phyloP scores from a whole-genome alignment of 2,797 vertebrate species.

The Pelodytes ibericus region DNA sequence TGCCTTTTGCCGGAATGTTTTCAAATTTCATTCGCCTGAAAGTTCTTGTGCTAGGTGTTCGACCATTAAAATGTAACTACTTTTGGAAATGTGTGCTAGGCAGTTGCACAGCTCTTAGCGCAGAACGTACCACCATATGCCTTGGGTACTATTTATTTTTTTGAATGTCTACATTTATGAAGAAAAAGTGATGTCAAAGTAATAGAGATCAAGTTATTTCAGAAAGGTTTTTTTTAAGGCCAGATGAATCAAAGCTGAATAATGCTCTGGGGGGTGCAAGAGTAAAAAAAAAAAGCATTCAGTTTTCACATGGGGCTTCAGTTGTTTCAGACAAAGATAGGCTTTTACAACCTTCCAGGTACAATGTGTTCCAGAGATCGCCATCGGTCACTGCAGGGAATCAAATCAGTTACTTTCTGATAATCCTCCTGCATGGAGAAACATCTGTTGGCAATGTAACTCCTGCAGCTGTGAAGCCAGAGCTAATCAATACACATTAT shows the following conservation, averaged over 20 bases:
- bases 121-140: background rate
- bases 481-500: conserved; percentile 16
- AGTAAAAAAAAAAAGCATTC: conserved; percentile 43
- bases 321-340: conserved; percentile 34
- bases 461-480: conserved; percentile 4
- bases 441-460: conserved; percentile 33
- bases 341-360: conserved; percentile 48
- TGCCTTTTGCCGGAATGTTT: conserved; percentile 7
- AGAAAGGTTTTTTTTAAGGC: conserved; percentile 2
- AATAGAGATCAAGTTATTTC: conserved; percentile 29
- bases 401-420: conserved; percentile 45
- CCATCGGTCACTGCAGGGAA: conserved; percentile 35
- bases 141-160: conserved; percentile 34
- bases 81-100: conserved; percentile 7
- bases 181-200: conserved; percentile 11
- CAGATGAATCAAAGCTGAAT: conserved; percentile 33
- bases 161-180: conserved; percentile 23
- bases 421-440: conserved; percentile 21
- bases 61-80: conserved; percentile 11
- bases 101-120: conserved; percentile 15
- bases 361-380: conserved; percentile 37
- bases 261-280: conserved; percentile 31
- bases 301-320: conserved; percentile 40
- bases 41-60: conserved; percentile 8
- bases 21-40: conserved; percentile 6